Conservation (phyloP, 2,888 invertebrate species). For the Candidula unifasciata region DNA sequence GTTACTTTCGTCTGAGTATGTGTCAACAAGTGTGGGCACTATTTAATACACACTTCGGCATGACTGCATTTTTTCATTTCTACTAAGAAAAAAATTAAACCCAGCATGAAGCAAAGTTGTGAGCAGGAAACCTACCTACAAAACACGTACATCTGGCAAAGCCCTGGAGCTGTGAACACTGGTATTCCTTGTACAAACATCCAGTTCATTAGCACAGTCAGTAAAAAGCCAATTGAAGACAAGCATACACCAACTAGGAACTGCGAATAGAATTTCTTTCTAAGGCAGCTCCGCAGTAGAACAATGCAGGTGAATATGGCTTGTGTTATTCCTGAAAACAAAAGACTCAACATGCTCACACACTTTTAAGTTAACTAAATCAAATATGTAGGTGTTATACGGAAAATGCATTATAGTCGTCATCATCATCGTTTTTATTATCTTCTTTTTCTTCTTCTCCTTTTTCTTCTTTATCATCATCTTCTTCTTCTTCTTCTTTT, state of each 20-base stretch:
- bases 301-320: slow-evolving; percentile 57
- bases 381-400: not conserved
- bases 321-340: slow-evolving; percentile 55
- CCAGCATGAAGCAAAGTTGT: too few relatives aligned
- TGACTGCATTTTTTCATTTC: too few relatives aligned
- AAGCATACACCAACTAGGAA: slow-evolving; percentile 62
- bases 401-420: not conserved
- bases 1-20: too few relatives aligned
- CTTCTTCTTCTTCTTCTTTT: not conserved
- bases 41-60: too few relatives aligned
- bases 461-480: not conserved
- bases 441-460: not conserved
- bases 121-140: slow-evolving; percentile 34
- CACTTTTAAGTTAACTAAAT: not conserved
- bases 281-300: slow-evolving; percentile 59
- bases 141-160: slow-evolving; percentile 66
- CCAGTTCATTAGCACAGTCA: slow-evolving; percentile 63
- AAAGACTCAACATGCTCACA: not conserved
- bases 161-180: slow-evolving; percentile 62
- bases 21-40: too few relatives aligned
- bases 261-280: slow-evolving; percentile 63
- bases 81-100: too few relatives aligned
- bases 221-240: slow-evolving; percentile 61
- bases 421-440: not conserved
- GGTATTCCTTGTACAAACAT: slow-evolving; percentile 60